Evolutionary conservation across 2,888 invertebrate genomes (phyloP).

Genomic region (Drosophila yooni): DNA sequence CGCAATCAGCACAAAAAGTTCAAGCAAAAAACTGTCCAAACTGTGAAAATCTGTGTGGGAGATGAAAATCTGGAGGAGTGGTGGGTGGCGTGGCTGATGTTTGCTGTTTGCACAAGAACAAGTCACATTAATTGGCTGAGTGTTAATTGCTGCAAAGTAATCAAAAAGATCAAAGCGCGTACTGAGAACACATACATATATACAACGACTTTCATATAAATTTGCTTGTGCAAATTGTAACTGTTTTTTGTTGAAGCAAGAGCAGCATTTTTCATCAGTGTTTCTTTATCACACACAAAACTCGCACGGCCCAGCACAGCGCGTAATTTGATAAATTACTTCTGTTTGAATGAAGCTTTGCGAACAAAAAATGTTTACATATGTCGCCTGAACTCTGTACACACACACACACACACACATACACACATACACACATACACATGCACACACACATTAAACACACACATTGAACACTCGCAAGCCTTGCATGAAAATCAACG

Average conservation of each 20-base stretch:
- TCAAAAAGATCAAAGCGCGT: conserved; percentile 22
- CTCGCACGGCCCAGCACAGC: neutral
- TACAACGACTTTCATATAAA: neutral
- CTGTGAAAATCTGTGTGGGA: neutral
- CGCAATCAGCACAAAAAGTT: neutral
- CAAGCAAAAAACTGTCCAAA: neutral
- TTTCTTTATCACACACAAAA: neutral
- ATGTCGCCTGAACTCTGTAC: conserved; percentile 1
- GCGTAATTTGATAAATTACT: neutral
- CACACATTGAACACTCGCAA: conserved; percentile 10
- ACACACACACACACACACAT: neutral
- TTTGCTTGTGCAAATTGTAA: neutral
- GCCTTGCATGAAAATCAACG: conserved; percentile 17
- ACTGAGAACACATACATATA: neutral
- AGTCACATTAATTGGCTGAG: conserved; percentile 44
- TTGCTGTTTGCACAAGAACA: conserved; percentile 4
- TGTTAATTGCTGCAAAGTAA: conserved; percentile 23
- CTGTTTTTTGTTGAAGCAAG: neutral
- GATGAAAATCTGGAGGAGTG: neutral
- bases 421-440: conserved; percentile 1
- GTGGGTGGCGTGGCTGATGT: neutral
- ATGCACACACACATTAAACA: conserved; percentile 4
- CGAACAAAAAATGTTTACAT: conserved; percentile 14
- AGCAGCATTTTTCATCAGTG: neutral
- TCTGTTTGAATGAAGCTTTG: conserved; percentile 1